Evolutionary conservation across 1,140 invertebrate genomes (phyloP).

Genomic region (Diprion similis): DNA sequence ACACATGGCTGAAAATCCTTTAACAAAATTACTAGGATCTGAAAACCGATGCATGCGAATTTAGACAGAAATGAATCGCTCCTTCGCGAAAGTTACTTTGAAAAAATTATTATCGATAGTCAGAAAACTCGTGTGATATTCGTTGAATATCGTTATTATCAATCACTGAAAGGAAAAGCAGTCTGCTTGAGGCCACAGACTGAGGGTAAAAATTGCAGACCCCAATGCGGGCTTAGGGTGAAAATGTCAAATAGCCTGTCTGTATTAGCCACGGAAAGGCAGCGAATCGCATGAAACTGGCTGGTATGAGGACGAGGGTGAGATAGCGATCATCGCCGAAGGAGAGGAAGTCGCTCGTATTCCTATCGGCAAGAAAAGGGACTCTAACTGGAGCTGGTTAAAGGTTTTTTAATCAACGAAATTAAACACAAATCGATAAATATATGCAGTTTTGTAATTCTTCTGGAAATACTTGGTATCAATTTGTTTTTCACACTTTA

Average conservation of each 20-base stretch:
- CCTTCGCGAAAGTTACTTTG: too few relatives aligned
- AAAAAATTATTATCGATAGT: too few relatives aligned
- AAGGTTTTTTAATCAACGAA: conserved; percentile 63
- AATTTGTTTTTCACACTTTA: neutral
- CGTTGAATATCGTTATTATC: too few relatives aligned
- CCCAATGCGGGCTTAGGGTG: too few relatives aligned
- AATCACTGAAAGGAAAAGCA: too few relatives aligned
- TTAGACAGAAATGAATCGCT: too few relatives aligned
- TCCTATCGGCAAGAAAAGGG: conserved; percentile 65
- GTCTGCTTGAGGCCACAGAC: too few relatives aligned
- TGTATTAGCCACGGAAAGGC: conserved; percentile 39
- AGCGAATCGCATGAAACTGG: conserved; percentile 42
- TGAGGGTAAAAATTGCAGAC: too few relatives aligned
- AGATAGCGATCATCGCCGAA: conserved; percentile 65
- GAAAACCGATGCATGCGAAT: too few relatives aligned
- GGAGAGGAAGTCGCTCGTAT: conserved; percentile 67
- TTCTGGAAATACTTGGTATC: neutral
- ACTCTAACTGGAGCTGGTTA: conserved; percentile 71
- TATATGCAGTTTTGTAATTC: neutral
- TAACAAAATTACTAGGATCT: too few relatives aligned
- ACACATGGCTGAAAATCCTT: too few relatives aligned
- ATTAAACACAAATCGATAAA: conserved; percentile 6
- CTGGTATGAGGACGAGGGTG: conserved; percentile 54
- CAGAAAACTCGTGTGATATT: too few relatives aligned
- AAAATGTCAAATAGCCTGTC: conserved; percentile 14